A percentile compares a stretch with the other conserved stretches of the same genome.
Evolutionary conservation across 2,113 vertebrate species (phyloP).

Genomic region (Odocoileus virginianus): DNA sequence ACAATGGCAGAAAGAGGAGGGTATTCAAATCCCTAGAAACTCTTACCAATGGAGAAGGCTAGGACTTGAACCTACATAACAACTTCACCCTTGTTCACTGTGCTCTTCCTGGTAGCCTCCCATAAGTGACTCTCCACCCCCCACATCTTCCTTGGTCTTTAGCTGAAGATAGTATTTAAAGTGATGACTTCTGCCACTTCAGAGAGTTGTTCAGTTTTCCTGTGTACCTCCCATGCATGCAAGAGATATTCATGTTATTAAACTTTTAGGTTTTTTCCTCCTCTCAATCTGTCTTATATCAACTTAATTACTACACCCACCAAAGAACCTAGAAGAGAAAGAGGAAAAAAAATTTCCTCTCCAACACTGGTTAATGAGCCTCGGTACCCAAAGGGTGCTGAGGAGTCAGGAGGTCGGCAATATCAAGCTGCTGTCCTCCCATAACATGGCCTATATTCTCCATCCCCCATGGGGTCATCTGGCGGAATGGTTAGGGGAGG

Average conservation of each 20-base stretch:
- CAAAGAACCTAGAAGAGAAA: background rate
- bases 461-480: background rate
- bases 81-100: background rate
- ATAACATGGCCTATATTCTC: background rate
- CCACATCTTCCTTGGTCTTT: background rate
- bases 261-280: background rate
- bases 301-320: background rate
- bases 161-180: background rate
- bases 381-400: background rate
- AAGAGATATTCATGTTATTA: background rate
- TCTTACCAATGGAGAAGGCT: background rate
- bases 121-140: background rate
- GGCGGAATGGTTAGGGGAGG: background rate
- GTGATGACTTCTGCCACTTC: background rate
- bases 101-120: background rate
- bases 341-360: background rate
- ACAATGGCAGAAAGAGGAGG: background rate
- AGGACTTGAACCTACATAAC: background rate
- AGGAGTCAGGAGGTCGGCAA: background rate
- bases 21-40: background rate
- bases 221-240: background rate
- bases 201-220: background rate
- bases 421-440: background rate
- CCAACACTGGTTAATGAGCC: background rate
- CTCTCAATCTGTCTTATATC: background rate